Evolutionary conservation across 1,140 invertebrate species (phyloP).

Genomic region (Drosophila santomea): DNA sequence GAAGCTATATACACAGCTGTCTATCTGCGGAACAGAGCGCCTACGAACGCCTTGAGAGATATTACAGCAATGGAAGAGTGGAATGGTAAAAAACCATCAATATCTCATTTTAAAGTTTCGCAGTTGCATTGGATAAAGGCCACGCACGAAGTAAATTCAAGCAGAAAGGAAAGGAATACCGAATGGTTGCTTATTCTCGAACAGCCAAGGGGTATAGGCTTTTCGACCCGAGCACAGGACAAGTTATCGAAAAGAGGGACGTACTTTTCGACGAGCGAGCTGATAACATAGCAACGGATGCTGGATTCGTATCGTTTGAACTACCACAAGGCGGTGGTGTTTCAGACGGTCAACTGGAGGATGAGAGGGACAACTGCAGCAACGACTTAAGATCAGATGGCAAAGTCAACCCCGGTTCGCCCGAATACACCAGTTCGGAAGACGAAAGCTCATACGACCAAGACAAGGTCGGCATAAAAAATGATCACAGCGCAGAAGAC

Average conservation of each 20-base stretch:
- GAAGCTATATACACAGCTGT: slow-evolving; percentile 2
- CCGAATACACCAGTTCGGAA: no score
- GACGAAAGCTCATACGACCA: no score
- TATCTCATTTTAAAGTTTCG: not conserved
- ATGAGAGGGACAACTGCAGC: not conserved
- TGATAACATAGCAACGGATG: no score
- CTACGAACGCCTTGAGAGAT: not conserved
- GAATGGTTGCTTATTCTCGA: not conserved
- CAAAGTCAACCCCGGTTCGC: not conserved
- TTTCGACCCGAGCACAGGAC: no score
- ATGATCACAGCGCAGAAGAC: not conserved
- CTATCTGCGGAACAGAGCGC: not conserved
- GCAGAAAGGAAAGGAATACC: not conserved
- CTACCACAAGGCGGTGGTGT: not conserved
- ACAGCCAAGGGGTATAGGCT: no score
- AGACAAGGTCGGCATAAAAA: not conserved
- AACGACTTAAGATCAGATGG: not conserved
- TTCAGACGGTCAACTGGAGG: not conserved
- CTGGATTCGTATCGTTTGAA: no score
- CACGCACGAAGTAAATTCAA: no score
- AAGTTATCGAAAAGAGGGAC: no score
- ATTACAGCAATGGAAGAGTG: not conserved
- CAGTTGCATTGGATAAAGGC: no score
- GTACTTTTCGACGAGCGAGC: no score
- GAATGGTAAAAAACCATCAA: not conserved